These are phyloP conservation scores for Masnerella sp. DNA, from an alignment of 2,888 invertebrate genomes.

Conservation along the genomic window DNA sequence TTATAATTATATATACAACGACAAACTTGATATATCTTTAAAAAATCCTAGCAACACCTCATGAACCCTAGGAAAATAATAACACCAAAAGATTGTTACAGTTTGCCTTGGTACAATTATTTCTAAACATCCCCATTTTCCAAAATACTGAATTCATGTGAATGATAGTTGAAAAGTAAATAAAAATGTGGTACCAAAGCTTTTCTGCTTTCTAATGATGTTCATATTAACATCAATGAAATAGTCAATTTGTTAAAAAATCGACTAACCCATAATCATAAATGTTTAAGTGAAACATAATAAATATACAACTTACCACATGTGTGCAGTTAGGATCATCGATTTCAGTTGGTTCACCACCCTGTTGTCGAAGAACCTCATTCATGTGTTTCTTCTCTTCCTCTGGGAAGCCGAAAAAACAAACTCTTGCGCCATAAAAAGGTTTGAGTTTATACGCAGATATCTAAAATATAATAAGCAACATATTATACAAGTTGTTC, in stretches of 20 bases:
- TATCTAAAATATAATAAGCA: slow-evolving; percentile 63
- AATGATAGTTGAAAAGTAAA: too few species aligned
- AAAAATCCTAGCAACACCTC: slow-evolving; percentile 19
- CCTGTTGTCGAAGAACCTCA: slow-evolving; percentile 91
- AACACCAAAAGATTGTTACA: not conserved
- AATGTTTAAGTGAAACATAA: too few species aligned
- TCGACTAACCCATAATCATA: too few species aligned
- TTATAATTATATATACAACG: too few species aligned
- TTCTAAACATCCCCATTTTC: not conserved
- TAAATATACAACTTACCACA: slow-evolving; percentile 83
- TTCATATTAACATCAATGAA: not conserved
- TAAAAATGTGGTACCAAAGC: not conserved
- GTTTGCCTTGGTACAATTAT: slow-evolving; percentile 9
- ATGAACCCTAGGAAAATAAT: slow-evolving; percentile 2
- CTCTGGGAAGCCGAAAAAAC: slow-evolving; percentile 93
- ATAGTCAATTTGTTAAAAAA: too few species aligned
- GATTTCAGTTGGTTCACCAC: slow-evolving; percentile 83
- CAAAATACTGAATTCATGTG: too few species aligned
- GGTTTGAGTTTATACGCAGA: slow-evolving; percentile 86
- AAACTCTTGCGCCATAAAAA: slow-evolving; percentile 91
- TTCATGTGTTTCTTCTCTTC: slow-evolving; percentile 96
- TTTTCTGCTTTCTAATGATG: not conserved
- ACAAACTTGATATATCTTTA: too few species aligned
- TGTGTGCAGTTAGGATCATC: slow-evolving; percentile 94
- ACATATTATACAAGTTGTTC: not conserved